A percentile compares a stretch with the other conserved stretches of the same genome.
phyloP scores from a whole-genome alignment of 2,113 vertebrate genomes.

The Apus apus region DNA sequence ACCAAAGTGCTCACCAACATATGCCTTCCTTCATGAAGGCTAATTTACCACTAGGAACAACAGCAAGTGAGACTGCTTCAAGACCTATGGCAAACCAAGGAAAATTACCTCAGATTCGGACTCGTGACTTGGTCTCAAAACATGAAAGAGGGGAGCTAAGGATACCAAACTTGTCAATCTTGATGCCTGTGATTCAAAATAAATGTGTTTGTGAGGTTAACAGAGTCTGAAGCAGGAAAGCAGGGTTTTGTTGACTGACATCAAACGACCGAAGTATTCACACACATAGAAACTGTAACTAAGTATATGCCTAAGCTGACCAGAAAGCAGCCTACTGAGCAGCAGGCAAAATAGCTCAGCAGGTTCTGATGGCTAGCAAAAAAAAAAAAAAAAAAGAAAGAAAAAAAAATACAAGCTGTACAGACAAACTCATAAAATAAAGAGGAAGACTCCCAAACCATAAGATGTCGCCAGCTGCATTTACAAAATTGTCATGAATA shows the following conservation, averaged over 20 bases:
- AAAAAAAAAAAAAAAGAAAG: too few relatives aligned
- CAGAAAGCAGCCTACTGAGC: background rate
- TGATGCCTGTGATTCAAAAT: accelerated
- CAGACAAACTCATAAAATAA: background rate
- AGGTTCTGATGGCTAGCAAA: background rate
- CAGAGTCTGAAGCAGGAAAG: background rate
- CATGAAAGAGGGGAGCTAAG: background rate
- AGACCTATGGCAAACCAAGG: background rate
- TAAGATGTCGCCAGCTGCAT: background rate
- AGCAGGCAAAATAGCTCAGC: background rate
- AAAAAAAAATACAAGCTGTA: background rate
- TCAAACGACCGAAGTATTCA: background rate
- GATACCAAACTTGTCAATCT: background rate
- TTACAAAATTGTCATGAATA: background rate
- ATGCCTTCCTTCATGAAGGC: background rate
- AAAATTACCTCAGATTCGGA: background rate
- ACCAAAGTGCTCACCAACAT: background rate
- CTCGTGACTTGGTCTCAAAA: background rate
- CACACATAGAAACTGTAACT: background rate
- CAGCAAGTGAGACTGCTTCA: background rate
- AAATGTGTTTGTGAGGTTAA: background rate
- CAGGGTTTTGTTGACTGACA: background rate
- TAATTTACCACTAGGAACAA: background rate
- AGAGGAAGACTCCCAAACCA: background rate
- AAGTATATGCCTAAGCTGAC: background rate